Conservation (phyloP, 2,113 vertebrate species). For the Ursus arctos region DNA sequence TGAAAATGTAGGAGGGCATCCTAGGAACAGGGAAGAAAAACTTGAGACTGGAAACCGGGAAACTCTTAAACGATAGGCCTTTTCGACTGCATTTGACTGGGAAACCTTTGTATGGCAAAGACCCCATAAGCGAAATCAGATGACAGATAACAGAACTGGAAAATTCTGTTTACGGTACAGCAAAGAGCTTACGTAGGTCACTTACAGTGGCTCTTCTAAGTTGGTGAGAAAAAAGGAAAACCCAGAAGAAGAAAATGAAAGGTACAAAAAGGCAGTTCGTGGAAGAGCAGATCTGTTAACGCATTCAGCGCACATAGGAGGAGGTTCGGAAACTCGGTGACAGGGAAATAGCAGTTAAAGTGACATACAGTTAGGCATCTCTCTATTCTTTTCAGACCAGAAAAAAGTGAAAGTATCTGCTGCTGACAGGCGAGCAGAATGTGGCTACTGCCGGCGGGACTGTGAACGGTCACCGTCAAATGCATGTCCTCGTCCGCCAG, state of each 20-base stretch:
- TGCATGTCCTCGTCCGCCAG: fast-evolving
- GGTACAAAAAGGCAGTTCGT: background rate
- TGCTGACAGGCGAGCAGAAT: background rate
- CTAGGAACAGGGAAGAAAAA: background rate
- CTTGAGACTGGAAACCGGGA: background rate
- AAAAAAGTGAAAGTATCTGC: background rate
- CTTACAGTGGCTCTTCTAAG: background rate
- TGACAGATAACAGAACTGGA: background rate
- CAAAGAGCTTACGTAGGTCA: background rate
- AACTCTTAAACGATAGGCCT: background rate
- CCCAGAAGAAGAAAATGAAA: background rate
- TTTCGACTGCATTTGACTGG: background rate
- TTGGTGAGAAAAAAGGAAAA: background rate
- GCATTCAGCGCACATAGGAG: background rate
- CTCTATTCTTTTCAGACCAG: background rate
- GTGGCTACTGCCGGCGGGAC: background rate
- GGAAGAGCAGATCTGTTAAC: background rate
- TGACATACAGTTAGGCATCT: background rate
- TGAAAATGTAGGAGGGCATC: background rate
- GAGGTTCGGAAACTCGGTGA: background rate
- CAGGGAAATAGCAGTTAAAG: background rate
- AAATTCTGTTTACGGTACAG: background rate
- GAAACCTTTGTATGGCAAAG: background rate
- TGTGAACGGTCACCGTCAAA: background rate
- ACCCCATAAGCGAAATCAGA: background rate